These are phyloP conservation scores for Hypolimnas misippus DNA, from an alignment of 2,888 invertebrate genomes.

Conservation along the genomic window DNA sequence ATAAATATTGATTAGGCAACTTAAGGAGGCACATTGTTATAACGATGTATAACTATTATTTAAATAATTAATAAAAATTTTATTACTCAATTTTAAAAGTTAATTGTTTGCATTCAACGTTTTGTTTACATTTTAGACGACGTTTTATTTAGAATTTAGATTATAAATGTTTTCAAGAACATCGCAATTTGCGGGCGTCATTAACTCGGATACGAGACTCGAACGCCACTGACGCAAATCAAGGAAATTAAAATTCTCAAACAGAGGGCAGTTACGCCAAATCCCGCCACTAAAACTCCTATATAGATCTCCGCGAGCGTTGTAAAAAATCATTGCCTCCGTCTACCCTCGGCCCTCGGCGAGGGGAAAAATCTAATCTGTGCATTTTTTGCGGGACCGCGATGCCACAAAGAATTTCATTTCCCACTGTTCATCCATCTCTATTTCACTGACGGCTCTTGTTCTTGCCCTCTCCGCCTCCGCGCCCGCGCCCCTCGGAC, in stretches of 20 bases:
- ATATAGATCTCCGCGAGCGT: conserved; percentile 79
- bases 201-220: conserved; percentile 33
- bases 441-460: conserved; percentile 84
- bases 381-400: conserved; percentile 85
- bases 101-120: too few species aligned
- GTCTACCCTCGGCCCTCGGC: conserved; percentile 71
- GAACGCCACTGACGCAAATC: conserved; percentile 58
- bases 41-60: too few species aligned
- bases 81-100: too few species aligned
- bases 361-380: conserved; percentile 85
- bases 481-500: conserved; percentile 48
- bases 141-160: neutral
- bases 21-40: too few species aligned
- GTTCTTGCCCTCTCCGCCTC: conserved; percentile 73
- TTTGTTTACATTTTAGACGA: too few species aligned
- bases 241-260: conserved; percentile 83
- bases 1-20: neutral
- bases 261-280: conserved; percentile 80
- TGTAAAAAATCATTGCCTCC: conserved; percentile 84
- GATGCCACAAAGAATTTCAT: conserved; percentile 85
- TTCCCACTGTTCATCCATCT: conserved; percentile 85
- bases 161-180: neutral
- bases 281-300: conserved; percentile 81
- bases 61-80: too few species aligned
- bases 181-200: conserved; percentile 30